Percentiles rank a stretch among this genome's conserved stretches.
These are phyloP conservation scores for Scaptomyza parva DNA, from an alignment of 2,888 invertebrate species.

Conservation along the genomic window DNA sequence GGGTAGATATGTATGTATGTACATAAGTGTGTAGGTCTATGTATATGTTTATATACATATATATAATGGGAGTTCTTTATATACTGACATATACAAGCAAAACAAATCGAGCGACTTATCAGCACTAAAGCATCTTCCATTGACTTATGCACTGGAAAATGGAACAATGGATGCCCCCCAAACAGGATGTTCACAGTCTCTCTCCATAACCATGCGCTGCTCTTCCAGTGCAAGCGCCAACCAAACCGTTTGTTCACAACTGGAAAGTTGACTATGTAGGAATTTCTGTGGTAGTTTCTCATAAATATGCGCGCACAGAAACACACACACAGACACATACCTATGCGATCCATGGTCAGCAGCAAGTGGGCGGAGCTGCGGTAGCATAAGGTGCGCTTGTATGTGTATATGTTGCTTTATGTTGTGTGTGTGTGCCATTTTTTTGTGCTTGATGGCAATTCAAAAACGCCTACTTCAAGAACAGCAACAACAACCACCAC, in stretches of 20 bases:
- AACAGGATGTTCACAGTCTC: constrained; percentile 27
- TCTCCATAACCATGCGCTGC: not conserved
- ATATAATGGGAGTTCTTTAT: constrained; percentile 26
- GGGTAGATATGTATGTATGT: constrained; percentile 7
- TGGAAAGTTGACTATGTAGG: constrained; percentile 68
- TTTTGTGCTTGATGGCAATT: constrained; percentile 78
- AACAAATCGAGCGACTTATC: constrained; percentile 79
- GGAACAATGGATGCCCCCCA: constrained; percentile 73
- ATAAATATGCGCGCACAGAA: constrained; percentile 66
- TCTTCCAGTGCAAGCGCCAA: constrained; percentile 65
- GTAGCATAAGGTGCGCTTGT: constrained; percentile 70
- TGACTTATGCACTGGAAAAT: constrained; percentile 81
- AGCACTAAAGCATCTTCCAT: constrained; percentile 76
- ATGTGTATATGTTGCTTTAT: constrained; percentile 43
- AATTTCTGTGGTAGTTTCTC: constrained; percentile 70
- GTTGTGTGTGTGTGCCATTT: constrained; percentile 58
- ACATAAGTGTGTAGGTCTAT: constrained; percentile 13
- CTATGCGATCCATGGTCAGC: constrained; percentile 54
- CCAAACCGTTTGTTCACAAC: constrained; percentile 64
- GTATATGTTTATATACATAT: constrained; percentile 14
- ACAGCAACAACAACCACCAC: constrained; percentile 61
- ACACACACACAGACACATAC: constrained; percentile 31
- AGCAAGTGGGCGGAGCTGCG: constrained; percentile 84
- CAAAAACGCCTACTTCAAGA: constrained; percentile 82
- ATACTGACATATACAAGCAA: constrained; percentile 45